Conservation (phyloP, 2,888 invertebrate genomes). For the Himalopsyche kuldschensis region DNA sequence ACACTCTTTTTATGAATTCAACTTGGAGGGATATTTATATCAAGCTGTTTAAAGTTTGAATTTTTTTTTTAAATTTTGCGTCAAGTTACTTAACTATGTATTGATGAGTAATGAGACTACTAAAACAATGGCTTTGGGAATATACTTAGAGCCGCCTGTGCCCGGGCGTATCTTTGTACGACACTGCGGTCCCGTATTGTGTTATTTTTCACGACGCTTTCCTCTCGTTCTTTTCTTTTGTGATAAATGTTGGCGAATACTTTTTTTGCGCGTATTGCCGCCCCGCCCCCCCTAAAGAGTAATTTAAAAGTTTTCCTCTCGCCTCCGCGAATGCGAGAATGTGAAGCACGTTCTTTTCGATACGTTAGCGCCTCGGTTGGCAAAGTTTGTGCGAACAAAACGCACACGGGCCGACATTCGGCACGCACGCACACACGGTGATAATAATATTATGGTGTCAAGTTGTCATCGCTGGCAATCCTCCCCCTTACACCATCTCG, state of each 20-base stretch:
- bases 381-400: background rate
- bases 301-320: conserved; percentile 1
- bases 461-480: background rate
- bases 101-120: too few species aligned
- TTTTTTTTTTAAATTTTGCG: too few species aligned
- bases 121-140: too few species aligned
- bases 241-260: conserved; percentile 1
- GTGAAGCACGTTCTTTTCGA: background rate
- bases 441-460: background rate
- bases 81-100: too few species aligned
- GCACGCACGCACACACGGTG: background rate
- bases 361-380: background rate
- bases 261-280: conserved; percentile 1
- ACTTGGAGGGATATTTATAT: too few species aligned
- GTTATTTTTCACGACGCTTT: background rate
- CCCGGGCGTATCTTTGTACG: background rate
- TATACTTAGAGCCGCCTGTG: too few species aligned
- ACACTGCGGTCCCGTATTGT: background rate
- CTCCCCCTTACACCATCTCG: background rate
- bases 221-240: background rate
- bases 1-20: too few species aligned
- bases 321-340: background rate
- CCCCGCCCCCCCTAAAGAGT: background rate
- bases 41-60: too few species aligned
- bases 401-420: background rate